Base-by-base conservation (phyloP, 2,113 vertebrate genomes). In the Saccopteryx bilineata region DNA sequence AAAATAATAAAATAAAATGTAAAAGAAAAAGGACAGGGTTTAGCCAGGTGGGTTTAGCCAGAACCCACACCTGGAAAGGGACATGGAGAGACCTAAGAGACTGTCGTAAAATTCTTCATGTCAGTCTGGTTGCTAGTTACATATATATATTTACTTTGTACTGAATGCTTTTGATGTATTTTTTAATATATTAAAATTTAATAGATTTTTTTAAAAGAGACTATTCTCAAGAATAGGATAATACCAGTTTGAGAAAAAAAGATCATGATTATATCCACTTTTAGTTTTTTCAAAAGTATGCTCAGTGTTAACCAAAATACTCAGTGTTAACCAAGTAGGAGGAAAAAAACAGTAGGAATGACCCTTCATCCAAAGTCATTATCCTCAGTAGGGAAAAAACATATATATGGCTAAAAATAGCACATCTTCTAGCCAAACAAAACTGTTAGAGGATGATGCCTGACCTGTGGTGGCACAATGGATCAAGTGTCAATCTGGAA, bases 251-350 rank as follows among this genome's bases (percentile, higher is more conserved):
- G 48, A 80, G 74, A 31, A 76, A 75, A 92, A 91, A 74, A 52
- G 18, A 63, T 69, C 31, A 17, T 54, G 26, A 39, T 60, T 87
- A 5, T 72, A 63, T 90, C 48, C 8, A 52, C 76, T 80, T 19
- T 58, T 92, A 54, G 60, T 52, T 82, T 96, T 90, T 87, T 39
- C 18, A 65, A 58, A 63, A 71, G 46, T 91, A 21, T 61, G 31
- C 68, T 82, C 28, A 72, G 13, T 21, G 5, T 90, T 91, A 79
- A 52, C 46, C 54, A 39, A 39, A 58, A 54, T 48, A 31, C 11
- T 83, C 28, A 72, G 10, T 21, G 3, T 90, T 91, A 79, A 52
- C 46, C 54, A 39, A 39, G 39, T 86, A 66, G 26, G 50, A 69
- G 95, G 78, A 54, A 82, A 33, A 76, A 89, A 54, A n/a, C 46